These are phyloP conservation scores for Campoplex nolae DNA, from an alignment of 2,888 invertebrate species.

Conservation along the genomic window DNA sequence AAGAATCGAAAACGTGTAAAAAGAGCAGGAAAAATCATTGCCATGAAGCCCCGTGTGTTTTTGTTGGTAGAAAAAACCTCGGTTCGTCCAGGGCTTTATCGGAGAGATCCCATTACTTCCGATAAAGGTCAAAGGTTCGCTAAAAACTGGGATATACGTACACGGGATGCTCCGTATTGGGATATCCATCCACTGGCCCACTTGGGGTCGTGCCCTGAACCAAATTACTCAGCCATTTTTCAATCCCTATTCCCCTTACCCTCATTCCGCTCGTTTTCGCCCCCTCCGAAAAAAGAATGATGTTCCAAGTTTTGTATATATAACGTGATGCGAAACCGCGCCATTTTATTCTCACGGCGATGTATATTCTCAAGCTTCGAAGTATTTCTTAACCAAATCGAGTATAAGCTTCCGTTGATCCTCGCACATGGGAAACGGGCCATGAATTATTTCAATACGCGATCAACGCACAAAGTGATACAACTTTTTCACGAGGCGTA, in stretches of 20 bases:
- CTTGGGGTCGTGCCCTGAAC: constrained; percentile 17
- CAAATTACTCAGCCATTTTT: constrained; percentile 7
- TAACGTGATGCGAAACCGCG: neutral
- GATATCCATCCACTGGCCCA: constrained; percentile 17
- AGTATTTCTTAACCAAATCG: constrained; percentile 11
- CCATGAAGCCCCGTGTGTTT: neutral
- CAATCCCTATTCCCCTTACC: neutral
- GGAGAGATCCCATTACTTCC: constrained; percentile 16
- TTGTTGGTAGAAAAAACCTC: neutral
- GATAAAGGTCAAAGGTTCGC: constrained; percentile 26
- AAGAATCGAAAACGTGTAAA: constrained; percentile 27
- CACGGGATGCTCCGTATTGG: constrained; percentile 4
- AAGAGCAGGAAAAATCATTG: constrained; percentile 5
- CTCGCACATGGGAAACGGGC: neutral
- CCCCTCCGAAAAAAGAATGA: neutral
- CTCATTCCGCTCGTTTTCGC: neutral
- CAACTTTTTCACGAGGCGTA: neutral
- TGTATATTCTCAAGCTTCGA: neutral
- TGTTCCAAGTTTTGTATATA: neutral
- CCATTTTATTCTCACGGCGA: neutral
- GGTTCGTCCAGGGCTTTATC: neutral
- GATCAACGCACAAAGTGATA: neutral
- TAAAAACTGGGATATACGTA: constrained; percentile 16
- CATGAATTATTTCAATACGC: neutral
- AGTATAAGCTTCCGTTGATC: neutral